Base-by-base conservation (phyloP, 2,888 invertebrate species). In the Palloptera scutellata region DNA sequence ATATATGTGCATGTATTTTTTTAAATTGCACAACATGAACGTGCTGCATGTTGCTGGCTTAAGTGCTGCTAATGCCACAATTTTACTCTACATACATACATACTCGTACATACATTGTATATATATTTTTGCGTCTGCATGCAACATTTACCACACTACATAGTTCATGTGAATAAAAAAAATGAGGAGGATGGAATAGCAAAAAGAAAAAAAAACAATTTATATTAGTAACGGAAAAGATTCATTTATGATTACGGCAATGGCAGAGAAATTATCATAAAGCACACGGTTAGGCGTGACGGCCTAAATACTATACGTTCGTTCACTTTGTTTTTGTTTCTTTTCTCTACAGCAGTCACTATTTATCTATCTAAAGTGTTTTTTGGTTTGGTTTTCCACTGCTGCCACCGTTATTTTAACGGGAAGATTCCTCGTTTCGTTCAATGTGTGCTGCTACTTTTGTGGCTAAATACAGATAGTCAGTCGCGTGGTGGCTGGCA, bases 211-310 rank as follows among this genome's bases (percentile, higher is more conserved):
- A n/a, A n/a, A n/a, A n/a, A n/a, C n/a, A n/a, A n/a, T n/a, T n/a
- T 30, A 48, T 48, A 48, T 48, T 48, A 48, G n/a, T 15, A 48
- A 2, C 51, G 51, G 51, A 48, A n/a, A 48, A 48, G 15, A 48
- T 48, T 48, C 51, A 15, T 48, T 48, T 4, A 48, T 48, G 51
- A 59, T 41, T 59, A 43, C 6, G 59, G 59, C 59, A 59, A 19
- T n/a, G 59, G 59, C 59, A n/a, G 45, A 42, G 11, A 59, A 43
- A 59, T 59, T 45, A 59, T 42, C 59, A 59, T 59, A 43, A 41
- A 42, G 45, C n/a, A 43, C n/a, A 12, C 12, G 5, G 43, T 59
- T 41, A 42, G 59, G 59, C 59, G 59, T 58, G 59, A 41, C 43
- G 30, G 59, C 59, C 11, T 59, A 59, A 59, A 59, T 45, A 15